These are phyloP conservation scores for Procambarus clarkii DNA, from an alignment of 1,140 invertebrate genomes.

Conservation along the genomic window DNA sequence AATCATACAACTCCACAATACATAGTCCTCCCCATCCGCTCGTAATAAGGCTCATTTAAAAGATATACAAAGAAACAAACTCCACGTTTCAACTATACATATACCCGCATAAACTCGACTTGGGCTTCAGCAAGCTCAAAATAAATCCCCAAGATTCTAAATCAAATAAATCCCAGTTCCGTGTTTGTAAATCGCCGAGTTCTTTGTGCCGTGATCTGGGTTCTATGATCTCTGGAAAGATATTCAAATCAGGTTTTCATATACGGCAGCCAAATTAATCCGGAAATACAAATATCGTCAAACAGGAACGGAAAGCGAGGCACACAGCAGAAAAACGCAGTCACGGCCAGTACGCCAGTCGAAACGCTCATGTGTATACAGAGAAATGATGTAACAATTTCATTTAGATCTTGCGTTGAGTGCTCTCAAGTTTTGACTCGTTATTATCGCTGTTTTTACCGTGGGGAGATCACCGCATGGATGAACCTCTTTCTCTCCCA, in stretches of 20 bases:
- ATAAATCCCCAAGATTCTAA: no score
- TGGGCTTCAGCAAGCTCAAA: no score
- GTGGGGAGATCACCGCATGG: neutral
- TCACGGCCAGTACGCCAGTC: neutral
- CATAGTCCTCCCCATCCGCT: no score
- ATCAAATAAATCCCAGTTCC: no score
- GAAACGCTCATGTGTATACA: neutral
- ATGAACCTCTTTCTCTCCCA: neutral
- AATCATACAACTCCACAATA: no score
- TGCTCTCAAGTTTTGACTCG: slow-evolving; percentile 3
- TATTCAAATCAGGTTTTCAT: slow-evolving; percentile 42
- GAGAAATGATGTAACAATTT: slow-evolving; percentile 36
- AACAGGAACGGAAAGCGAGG: neutral
- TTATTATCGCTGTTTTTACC: neutral
- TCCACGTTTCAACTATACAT: no score
- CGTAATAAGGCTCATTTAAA: no score
- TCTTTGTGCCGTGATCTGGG: neutral
- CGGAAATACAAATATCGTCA: slow-evolving; percentile 43
- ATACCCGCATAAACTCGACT: no score
- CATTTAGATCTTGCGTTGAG: slow-evolving; percentile 11
- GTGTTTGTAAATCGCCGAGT: neutral
- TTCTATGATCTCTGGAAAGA: neutral
- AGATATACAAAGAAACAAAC: no score
- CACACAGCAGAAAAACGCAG: neutral
- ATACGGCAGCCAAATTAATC: slow-evolving; percentile 26